Evolutionary conservation across 2,888 invertebrate species (phyloP).

Genomic region (Hymenopus coronatus): DNA sequence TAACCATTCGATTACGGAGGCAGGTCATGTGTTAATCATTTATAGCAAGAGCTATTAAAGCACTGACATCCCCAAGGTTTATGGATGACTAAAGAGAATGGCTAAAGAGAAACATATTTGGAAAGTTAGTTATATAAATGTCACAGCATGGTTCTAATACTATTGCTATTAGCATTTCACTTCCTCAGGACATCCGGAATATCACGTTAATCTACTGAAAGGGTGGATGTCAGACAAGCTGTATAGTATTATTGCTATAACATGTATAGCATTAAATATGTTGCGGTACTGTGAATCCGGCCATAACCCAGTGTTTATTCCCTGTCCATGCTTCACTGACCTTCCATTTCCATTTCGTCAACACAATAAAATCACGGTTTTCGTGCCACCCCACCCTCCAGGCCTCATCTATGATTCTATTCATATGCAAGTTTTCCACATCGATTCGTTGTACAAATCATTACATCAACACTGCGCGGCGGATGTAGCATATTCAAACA

Average conservation of each 20-base stretch:
- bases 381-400: background rate
- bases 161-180: background rate
- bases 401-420: background rate
- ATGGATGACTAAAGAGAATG: no score
- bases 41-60: no score
- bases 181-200: conserved; percentile 2
- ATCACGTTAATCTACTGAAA: background rate
- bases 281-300: conserved; percentile 25
- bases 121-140: no score
- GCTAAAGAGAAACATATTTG: no score
- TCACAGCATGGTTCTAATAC: background rate
- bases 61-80: no score
- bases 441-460: conserved; percentile 3
- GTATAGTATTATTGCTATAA: conserved; percentile 15
- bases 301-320: conserved; percentile 16
- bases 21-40: no score
- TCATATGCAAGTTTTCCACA: conserved; percentile 7
- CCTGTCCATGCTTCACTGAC: background rate
- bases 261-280: conserved; percentile 21
- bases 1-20: no score
- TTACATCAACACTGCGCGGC: background rate
- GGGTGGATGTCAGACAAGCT: conserved; percentile 13
- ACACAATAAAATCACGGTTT: background rate
- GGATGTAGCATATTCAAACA: background rate
- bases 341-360: background rate